A percentile compares a stretch with the other conserved stretches of the same genome.
Conservation (phyloP, 2,113 vertebrate species). For the Tragelaphus strepsiceros region DNA sequence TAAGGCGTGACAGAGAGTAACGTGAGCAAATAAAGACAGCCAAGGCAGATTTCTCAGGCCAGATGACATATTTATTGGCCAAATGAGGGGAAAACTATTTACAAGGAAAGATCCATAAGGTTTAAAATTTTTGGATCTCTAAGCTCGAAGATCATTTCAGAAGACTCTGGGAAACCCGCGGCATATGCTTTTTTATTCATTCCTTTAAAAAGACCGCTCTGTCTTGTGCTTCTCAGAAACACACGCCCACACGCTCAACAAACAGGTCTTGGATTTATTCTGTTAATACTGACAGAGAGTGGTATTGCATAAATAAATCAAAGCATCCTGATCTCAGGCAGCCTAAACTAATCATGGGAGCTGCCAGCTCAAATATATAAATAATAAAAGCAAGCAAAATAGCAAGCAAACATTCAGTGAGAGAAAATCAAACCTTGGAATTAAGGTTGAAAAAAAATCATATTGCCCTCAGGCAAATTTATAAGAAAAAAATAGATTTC, state of each 20-base stretch:
- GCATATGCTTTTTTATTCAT: background rate
- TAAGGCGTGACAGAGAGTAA: background rate
- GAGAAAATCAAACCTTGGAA: background rate
- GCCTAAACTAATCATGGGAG: background rate
- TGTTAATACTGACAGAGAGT: conserved; percentile 32
- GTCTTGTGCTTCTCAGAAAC: conserved; percentile 21
- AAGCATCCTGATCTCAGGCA: background rate
- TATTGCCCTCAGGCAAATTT: background rate
- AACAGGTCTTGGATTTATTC: conserved; percentile 16
- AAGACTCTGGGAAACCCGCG: background rate
- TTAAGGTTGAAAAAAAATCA: background rate
- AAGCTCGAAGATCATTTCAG: background rate
- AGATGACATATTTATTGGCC: conserved; percentile 19
- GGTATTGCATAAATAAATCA: background rate
- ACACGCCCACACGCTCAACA: background rate
- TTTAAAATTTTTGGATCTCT: background rate
- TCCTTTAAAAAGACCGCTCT: background rate
- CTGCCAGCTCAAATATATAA: background rate
- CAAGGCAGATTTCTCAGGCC: background rate
- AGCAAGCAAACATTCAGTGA: background rate
- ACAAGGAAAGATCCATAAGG: background rate
- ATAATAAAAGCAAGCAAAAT: background rate
- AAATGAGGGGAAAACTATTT: background rate
- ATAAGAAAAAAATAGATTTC: background rate
- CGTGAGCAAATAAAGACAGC: background rate